Evolutionary conservation across 1,140 invertebrate genomes (phyloP).

Genomic region (Thaumetopoea pityocampa): DNA sequence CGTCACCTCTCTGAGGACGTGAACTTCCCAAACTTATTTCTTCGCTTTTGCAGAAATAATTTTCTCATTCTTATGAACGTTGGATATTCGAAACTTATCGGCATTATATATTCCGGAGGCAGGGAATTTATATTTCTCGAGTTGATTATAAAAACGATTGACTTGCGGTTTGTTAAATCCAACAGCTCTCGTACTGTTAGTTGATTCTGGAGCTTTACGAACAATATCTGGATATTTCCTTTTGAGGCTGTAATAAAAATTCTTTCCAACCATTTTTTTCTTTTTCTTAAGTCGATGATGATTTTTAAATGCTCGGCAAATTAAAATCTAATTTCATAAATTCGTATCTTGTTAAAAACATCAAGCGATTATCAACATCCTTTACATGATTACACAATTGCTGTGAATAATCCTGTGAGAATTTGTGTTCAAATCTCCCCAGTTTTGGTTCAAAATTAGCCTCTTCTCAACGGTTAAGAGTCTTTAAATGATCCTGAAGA

Average conservation of each 20-base stretch:
- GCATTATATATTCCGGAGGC: conserved; percentile 1
- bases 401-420: conserved; percentile 29
- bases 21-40: conserved; percentile 6
- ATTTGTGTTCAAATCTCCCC: conserved; percentile 31
- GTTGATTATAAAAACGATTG: conserved; percentile 2
- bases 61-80: conserved; percentile 4
- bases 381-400: conserved; percentile 27
- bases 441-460: conserved; percentile 26
- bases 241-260: conserved; percentile 60
- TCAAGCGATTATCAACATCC: conserved; percentile 28
- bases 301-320: conserved; percentile 21
- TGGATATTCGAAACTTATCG: not conserved
- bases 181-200: not conserved
- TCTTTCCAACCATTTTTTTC: conserved; percentile 40
- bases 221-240: conserved; percentile 50
- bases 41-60: conserved; percentile 6
- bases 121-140: conserved; percentile 5
- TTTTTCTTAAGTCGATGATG: conserved; percentile 23
- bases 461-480: conserved; percentile 32
- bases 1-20: conserved; percentile 8
- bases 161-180: conserved; percentile 7
- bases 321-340: conserved; percentile 22
- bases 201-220: conserved; percentile 49
- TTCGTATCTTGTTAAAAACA: conserved; percentile 21
- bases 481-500: conserved; percentile 32